phyloP scores from a whole-genome alignment of 2,797 vertebrate species.

The Coregonus ussuriensis region DNA sequence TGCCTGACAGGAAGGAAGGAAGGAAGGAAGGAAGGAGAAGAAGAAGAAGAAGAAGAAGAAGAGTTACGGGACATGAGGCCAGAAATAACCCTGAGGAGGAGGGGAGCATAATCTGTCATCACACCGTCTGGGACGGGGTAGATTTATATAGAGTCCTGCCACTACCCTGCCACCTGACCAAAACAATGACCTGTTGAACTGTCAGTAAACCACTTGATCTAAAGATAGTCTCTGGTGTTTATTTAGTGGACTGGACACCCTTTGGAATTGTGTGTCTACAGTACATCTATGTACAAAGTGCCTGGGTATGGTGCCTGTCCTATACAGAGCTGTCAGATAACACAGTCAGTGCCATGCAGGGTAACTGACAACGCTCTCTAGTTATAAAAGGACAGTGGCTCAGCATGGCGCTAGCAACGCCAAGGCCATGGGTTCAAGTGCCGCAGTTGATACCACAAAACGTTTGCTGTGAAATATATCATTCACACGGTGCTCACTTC shows the following conservation, averaged over 20 bases:
- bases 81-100: conserved; percentile 43
- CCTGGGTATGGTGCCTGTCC: no score
- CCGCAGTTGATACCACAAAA: no score
- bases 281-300: neutral
- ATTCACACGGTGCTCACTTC: conserved; percentile 83
- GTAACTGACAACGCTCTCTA: no score
- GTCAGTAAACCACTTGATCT: neutral
- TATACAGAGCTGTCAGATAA: no score
- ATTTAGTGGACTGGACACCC: neutral
- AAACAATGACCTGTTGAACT: neutral
- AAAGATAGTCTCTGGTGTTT: neutral
- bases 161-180: neutral
- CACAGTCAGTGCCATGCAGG: no score
- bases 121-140: neutral
- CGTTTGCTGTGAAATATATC: no score
- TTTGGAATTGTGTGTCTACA: neutral
- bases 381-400: no score
- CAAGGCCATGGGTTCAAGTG: no score
- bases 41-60: neutral
- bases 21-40: conserved; percentile 38
- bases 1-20: conserved; percentile 77
- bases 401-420: no score
- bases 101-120: conserved; percentile 23
- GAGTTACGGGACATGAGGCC: conserved; percentile 27
- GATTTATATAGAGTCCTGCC: neutral